These are phyloP conservation scores for Hirtodrosophila duncani DNA, from an alignment of 2,888 invertebrate genomes.

Conservation along the genomic window DNA sequence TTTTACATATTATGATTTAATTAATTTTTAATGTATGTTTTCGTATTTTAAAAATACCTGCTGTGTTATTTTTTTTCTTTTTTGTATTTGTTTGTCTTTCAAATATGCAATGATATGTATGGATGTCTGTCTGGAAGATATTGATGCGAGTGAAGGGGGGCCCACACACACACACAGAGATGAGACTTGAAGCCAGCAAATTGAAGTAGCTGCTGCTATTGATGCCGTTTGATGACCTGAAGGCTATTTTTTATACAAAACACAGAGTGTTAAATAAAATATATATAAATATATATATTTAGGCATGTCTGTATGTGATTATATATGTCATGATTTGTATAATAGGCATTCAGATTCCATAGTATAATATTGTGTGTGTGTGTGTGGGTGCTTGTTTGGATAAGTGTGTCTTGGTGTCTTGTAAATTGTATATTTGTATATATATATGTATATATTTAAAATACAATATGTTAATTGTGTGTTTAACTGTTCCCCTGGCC, in stretches of 20 bases:
- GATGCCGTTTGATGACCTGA: too few relatives aligned
- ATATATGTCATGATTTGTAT: background rate
- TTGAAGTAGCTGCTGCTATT: too few relatives aligned
- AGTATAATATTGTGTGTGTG: too few relatives aligned
- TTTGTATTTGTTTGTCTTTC: slow-evolving; percentile 34
- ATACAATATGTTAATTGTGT: slow-evolving; percentile 29
- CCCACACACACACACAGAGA: too few relatives aligned
- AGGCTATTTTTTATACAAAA: too few relatives aligned
- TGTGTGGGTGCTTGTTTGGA: too few relatives aligned
- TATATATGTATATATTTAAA: slow-evolving; percentile 10
- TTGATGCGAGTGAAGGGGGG: slow-evolving; percentile 45
- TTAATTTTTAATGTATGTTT: slow-evolving; percentile 19
- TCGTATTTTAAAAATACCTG: slow-evolving; percentile 40
- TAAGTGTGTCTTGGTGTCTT: too few relatives aligned
- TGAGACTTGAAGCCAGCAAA: too few relatives aligned
- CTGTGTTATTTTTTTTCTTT: slow-evolving; percentile 26
- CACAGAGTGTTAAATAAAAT: background rate
- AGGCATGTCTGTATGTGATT: background rate
- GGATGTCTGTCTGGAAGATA: slow-evolving; percentile 69
- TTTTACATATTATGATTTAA: slow-evolving; percentile 13
- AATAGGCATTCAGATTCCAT: too few relatives aligned
- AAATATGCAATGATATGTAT: slow-evolving; percentile 69
- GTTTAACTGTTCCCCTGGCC: slow-evolving; percentile 26
- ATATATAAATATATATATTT: slow-evolving; percentile 8
- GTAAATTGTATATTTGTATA: too few relatives aligned